Evolutionary conservation across 1,140 invertebrate genomes (phyloP).

Genomic region (Bradynema listronoti): DNA sequence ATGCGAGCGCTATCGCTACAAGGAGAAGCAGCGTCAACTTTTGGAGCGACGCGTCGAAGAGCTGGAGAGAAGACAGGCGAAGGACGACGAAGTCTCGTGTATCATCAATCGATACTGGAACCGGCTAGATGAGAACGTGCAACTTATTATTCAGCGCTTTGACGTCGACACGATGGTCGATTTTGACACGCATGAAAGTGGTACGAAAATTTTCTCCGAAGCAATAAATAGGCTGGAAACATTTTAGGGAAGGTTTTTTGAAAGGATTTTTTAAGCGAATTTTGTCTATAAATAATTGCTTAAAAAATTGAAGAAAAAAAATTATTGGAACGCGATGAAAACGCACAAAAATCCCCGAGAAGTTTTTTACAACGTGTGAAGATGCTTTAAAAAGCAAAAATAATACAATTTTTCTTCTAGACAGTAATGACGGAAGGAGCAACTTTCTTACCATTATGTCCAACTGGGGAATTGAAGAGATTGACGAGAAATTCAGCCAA

Average conservation of each 20-base stretch:
- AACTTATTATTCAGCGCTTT: conserved; percentile 35
- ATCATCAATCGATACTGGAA: conserved; percentile 63
- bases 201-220: conserved; percentile 16
- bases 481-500: conserved; percentile 27
- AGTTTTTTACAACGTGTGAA: conserved; percentile 9
- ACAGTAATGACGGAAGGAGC: conserved; percentile 14
- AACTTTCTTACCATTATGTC: conserved; percentile 23
- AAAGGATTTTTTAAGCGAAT: too few species aligned
- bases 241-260: too few species aligned
- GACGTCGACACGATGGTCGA: conserved; percentile 17
- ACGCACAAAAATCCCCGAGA: conserved; percentile 7
- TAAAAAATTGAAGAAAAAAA: too few species aligned
- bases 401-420: conserved; percentile 20
- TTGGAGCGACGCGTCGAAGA: conserved; percentile 60
- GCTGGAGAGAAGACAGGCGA: conserved; percentile 60
- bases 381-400: conserved; percentile 16
- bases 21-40: conserved; percentile 26
- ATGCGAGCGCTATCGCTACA: conserved; percentile 34
- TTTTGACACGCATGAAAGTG: conserved; percentile 24
- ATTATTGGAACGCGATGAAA: too few species aligned
- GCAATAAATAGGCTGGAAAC: too few species aligned
- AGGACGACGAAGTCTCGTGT: conserved; percentile 62
- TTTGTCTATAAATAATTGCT: too few species aligned
- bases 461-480: conserved; percentile 24
- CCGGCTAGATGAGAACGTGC: conserved; percentile 48